Evolutionary conservation across 2,113 vertebrate genomes (phyloP).

Genomic region (Ctenodactylus gundi): DNA sequence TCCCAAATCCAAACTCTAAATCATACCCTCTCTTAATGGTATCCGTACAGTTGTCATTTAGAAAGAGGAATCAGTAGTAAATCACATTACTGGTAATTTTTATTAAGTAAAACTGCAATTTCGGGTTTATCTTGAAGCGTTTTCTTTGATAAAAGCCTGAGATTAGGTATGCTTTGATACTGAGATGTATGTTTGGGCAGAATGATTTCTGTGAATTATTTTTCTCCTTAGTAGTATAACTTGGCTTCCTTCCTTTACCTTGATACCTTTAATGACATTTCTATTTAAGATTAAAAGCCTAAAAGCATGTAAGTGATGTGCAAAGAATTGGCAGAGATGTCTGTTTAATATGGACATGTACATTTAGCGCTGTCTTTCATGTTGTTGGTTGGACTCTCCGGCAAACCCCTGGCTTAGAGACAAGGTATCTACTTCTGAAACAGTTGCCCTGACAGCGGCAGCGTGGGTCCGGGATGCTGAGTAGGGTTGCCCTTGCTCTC

Average conservation of each 20-base stretch:
- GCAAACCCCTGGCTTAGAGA: neutral
- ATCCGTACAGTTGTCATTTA: no score
- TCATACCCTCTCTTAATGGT: neutral
- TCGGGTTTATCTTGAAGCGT: neutral
- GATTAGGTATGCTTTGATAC: neutral
- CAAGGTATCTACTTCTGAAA: neutral
- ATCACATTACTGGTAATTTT: neutral
- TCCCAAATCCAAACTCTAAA: constrained; percentile 13
- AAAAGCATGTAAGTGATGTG: neutral
- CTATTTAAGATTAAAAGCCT: neutral
- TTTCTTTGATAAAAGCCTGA: constrained; percentile 2
- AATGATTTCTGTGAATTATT: neutral
- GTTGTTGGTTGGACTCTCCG: neutral
- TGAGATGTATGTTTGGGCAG: neutral
- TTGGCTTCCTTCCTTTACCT: neutral
- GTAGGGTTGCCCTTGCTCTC: accelerated
- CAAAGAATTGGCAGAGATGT: neutral
- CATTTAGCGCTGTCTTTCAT: neutral
- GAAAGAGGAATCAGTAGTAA: neutral
- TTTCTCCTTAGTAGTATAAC: neutral
- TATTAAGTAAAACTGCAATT: neutral
- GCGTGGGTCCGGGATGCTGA: neutral
- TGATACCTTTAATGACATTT: neutral
- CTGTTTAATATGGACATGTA: neutral
- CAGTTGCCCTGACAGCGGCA: neutral